These are phyloP conservation scores for Caretta caretta DNA, from an alignment of 2,113 vertebrate species.

Conservation along the genomic window DNA sequence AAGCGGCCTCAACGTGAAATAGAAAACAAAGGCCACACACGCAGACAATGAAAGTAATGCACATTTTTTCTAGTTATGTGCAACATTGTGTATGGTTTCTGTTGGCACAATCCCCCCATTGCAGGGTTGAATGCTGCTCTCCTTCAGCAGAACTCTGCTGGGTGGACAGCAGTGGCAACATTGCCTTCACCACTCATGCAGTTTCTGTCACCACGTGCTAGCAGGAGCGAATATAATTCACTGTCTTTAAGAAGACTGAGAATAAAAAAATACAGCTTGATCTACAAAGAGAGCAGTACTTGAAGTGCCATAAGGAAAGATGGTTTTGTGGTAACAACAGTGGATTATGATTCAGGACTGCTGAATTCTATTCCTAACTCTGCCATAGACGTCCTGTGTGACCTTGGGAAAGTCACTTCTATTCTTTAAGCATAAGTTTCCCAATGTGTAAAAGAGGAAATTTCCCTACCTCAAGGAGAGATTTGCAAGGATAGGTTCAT, in stretches of 20 bases:
- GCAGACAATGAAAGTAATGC: neutral
- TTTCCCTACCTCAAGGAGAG: neutral
- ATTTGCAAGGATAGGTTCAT: neutral
- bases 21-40: neutral
- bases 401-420: neutral
- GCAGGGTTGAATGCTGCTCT: neutral
- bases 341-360: neutral
- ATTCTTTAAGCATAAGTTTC: neutral
- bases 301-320: neutral
- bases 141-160: neutral
- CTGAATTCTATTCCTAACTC: neutral
- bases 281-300: accelerated
- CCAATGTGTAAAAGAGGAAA: neutral
- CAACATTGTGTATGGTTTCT: neutral
- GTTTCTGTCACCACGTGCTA: neutral
- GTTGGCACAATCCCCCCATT: neutral
- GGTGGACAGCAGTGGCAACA: neutral
- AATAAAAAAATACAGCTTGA: neutral
- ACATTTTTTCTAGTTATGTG: neutral
- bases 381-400: neutral
- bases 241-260: neutral
- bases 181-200: neutral
- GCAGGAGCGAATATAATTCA: neutral
- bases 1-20: neutral
- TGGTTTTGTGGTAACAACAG: neutral